Evolutionary conservation across 37 sponge, comb jelly and placozoan species (phyloP), one percentile per base, ranked within the genome.

Genomic region (Aplysina aerophoba): DNA sequence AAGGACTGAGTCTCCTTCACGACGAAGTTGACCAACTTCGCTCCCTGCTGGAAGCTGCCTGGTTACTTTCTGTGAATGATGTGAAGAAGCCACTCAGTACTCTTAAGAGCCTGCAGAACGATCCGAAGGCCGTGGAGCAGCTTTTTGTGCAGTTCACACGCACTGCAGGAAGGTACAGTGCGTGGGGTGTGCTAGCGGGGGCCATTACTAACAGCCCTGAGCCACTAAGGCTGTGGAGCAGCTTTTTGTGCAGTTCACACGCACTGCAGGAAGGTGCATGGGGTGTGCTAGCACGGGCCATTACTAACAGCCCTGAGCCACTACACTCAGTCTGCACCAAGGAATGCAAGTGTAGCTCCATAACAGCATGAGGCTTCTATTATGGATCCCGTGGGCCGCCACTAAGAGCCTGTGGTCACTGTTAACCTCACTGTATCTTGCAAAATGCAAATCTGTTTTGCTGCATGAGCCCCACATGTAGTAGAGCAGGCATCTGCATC

Each of bases 181-280:
- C 90, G 59, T 59, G n/a, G 11, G 2, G 24, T 27, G 39, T 77
- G 8, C 17, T 0, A 44, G 50, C 8, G 8, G 50, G 50, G 8
- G 50, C 50, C 50, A n/a, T n/a, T n/a, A n/a, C n/a, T n/a, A n/a
- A n/a, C n/a, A n/a, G n/a, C n/a, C 8, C 50, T 44, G 50, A 44
- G 50, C 50, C 50, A 44, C 50, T 44, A 44, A 44, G 17, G 83
- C 85, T 65, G 94, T 81, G 38, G 63, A 93, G 72, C 79, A 93
- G 71, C 16, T 93, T 79, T 62, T 93, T 64, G 54, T 83, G 0
- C 83, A 80, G 73, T 34, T 90, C 4, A 73, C 88, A 19, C 66
- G 94, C 81, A 65, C 80, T 24, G 91, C 94, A 30, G 69, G 66
- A n/a, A 87, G 88, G n/a, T 36, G 94, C 90, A 44, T 59, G n/a